Conservation (phyloP, 2,797 vertebrate species). For the Anas flavirostris region DNA sequence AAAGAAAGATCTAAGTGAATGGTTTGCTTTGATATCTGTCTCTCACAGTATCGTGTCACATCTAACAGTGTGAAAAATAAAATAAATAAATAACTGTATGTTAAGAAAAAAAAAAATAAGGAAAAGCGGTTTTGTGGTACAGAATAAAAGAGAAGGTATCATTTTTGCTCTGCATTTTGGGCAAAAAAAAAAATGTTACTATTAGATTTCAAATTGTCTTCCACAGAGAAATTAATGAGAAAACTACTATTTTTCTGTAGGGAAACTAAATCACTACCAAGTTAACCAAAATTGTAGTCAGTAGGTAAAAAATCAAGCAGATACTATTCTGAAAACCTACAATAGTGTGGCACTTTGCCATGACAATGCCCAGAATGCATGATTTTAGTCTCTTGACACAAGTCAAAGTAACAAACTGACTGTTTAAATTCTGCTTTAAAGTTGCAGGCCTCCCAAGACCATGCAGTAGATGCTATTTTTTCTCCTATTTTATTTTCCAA, state of each 20-base stretch:
- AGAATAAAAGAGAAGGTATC: background rate
- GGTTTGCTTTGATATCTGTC: constrained; percentile 54
- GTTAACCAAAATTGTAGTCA: background rate
- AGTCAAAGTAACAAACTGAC: background rate
- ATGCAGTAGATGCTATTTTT: background rate
- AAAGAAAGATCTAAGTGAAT: constrained; percentile 59
- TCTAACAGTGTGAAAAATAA: constrained; percentile 14
- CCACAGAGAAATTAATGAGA: background rate
- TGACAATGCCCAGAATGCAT: background rate
- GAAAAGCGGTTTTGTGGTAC: background rate
- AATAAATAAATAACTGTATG: background rate
- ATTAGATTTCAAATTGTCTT: background rate
- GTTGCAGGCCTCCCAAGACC: background rate
- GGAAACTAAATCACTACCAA: background rate
- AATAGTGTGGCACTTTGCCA: background rate
- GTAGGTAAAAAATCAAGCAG: background rate
- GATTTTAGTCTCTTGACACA: background rate
- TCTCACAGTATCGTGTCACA: background rate
- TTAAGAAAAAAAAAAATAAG: background rate
- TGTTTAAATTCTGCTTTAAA: background rate
- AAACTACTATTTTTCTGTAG: background rate
- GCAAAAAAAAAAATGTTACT: background rate
- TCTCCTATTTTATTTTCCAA: background rate
- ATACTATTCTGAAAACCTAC: background rate
- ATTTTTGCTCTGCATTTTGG: background rate